A percentile compares a stretch with the other conserved stretches of the same genome.
phyloP scores from a whole-genome alignment of 2,797 vertebrate genomes.

The Erithacus rubecula region DNA sequence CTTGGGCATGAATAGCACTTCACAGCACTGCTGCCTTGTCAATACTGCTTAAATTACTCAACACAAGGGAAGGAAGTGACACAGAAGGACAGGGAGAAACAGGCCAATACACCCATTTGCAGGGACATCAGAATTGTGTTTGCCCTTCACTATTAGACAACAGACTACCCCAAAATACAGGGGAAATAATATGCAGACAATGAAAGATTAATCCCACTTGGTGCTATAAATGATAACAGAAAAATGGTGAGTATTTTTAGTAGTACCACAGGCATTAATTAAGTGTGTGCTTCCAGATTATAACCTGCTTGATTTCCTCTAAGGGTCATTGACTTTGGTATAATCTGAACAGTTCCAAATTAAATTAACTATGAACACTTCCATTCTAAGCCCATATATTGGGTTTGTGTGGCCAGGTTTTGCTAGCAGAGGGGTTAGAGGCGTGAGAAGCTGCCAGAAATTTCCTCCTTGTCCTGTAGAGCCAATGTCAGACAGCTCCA shows the following conservation, averaged over 20 bases:
- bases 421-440: background rate
- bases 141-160: background rate
- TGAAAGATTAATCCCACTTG: background rate
- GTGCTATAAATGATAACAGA: background rate
- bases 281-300: background rate
- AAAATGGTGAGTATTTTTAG: background rate
- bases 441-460: background rate
- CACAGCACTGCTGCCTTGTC: background rate
- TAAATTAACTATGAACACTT: background rate
- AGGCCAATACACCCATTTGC: background rate
- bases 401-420: background rate
- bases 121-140: background rate
- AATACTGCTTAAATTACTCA: background rate
- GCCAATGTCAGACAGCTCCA: rapidly evolving
- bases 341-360: background rate
- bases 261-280: background rate
- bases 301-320: background rate
- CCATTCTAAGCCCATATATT: background rate
- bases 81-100: background rate
- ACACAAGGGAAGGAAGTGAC: background rate
- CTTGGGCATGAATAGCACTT: constrained; percentile 1
- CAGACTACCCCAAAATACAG: background rate
- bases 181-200: background rate
- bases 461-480: too few species aligned
- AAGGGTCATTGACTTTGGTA: background rate